These are phyloP conservation scores for Rhinichthys klamathensis DNA, from an alignment of 2,113 vertebrate genomes.

Conservation along the genomic window DNA sequence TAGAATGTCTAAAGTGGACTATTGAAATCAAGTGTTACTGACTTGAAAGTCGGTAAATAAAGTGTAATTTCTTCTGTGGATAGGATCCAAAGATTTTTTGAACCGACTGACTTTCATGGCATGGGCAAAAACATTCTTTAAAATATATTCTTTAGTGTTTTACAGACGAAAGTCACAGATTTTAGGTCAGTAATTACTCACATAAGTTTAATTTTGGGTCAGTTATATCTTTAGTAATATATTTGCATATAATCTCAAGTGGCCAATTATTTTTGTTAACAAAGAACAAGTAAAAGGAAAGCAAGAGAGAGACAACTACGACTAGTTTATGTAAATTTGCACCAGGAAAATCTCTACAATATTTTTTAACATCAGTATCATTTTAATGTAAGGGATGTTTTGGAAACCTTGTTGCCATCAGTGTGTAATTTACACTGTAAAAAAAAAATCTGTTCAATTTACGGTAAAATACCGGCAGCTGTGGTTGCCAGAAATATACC, in stretches of 20 bases:
- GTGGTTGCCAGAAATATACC: too few species aligned
- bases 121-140: neutral
- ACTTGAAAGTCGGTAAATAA: too few species aligned
- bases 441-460: too few species aligned
- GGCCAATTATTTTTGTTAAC: neutral
- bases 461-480: too few species aligned
- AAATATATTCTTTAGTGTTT: neutral
- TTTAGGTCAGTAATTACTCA: too few species aligned
- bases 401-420: neutral
- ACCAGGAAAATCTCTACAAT: neutral
- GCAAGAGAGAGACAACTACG: neutral
- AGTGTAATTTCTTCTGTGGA: too few species aligned
- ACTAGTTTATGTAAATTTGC: neutral
- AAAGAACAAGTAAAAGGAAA: neutral
- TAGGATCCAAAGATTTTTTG: too few species aligned
- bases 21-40: too few species aligned
- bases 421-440: neutral
- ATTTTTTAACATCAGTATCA: neutral
- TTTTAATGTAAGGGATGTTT: neutral
- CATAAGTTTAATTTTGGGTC: neutral
- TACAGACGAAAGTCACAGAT: neutral
- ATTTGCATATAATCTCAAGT: neutral
- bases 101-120: neutral
- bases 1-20: too few species aligned
- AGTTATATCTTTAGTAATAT: neutral